A percentile compares a stretch with the other conserved stretches of the same genome.
Conservation (phyloP, 2,888 invertebrate genomes). For the Camponotus fellah region DNA sequence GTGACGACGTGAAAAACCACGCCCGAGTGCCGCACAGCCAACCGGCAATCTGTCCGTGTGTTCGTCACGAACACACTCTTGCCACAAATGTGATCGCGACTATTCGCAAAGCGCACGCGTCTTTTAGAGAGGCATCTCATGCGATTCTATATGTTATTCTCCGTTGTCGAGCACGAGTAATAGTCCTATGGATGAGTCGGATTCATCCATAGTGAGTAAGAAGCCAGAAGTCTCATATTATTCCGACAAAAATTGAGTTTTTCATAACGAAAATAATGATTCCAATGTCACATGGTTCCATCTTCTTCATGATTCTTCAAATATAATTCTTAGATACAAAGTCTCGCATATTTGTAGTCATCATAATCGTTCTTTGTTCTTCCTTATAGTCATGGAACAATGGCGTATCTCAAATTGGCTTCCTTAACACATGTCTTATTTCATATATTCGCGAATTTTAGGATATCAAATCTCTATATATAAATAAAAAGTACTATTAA, state of each 20-base stretch:
- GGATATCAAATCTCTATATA: neutral
- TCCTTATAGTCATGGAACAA: neutral
- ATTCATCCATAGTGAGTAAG: slow-evolving; percentile 11
- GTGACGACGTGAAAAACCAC: slow-evolving; percentile 77
- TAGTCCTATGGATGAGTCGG: neutral
- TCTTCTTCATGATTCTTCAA: neutral
- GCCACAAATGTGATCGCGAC: slow-evolving; percentile 74
- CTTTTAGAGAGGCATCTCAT: slow-evolving; percentile 46
- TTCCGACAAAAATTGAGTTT: neutral
- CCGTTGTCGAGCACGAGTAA: slow-evolving; percentile 5
- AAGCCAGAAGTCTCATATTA: neutral
- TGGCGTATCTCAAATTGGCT: slow-evolving; percentile 3
- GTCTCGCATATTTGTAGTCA: slow-evolving; percentile 29
- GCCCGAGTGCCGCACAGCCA: slow-evolving; percentile 74
- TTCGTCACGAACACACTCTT: slow-evolving; percentile 61
- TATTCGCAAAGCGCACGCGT: slow-evolving; percentile 78
- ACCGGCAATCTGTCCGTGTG: slow-evolving; percentile 47
- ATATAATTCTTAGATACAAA: neutral
- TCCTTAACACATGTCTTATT: neutral
- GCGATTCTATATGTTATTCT: neutral
- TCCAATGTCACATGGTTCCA: neutral
- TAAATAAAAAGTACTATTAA: neutral
- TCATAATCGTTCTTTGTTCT: slow-evolving; percentile 8
- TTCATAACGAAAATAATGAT: neutral
- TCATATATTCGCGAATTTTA: neutral